Percentiles rank a stretch among this genome's conserved stretches.
These are phyloP conservation scores for Ericerus pela DNA, from an alignment of 1,140 invertebrate species.

Conservation along the genomic window DNA sequence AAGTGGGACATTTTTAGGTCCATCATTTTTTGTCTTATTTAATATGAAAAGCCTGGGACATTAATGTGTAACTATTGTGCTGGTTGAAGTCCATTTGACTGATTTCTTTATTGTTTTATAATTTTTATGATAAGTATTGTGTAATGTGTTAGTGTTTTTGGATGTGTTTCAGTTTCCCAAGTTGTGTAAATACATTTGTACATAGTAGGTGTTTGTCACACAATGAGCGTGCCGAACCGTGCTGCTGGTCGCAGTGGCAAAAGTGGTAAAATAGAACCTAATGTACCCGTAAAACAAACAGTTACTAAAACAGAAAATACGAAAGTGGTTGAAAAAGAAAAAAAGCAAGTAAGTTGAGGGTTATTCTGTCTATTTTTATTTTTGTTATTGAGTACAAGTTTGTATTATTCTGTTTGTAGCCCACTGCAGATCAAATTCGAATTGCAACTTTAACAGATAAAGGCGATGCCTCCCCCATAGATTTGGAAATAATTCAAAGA, in stretches of 20 bases:
- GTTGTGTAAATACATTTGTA: slow-evolving; percentile 10
- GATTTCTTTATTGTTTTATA: too few relatives aligned
- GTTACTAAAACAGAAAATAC: not conserved
- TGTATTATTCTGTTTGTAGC: not conserved
- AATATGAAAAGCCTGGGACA: too few relatives aligned
- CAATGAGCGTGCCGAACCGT: slow-evolving; percentile 7
- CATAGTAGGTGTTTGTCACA: slow-evolving; percentile 9
- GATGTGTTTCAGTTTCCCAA: not conserved
- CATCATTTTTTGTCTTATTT: too few relatives aligned
- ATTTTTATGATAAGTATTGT: too few relatives aligned
- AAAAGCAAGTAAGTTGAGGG: not conserved
- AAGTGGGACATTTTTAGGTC: too few relatives aligned
- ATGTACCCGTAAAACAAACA: not conserved
- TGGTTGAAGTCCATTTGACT: too few relatives aligned
- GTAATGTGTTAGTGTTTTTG: too few relatives aligned
- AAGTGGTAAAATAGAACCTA: not conserved
- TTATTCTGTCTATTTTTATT: too few relatives aligned
- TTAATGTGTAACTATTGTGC: too few relatives aligned
- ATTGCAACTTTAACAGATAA: slow-evolving; percentile 4
- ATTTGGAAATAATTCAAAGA: too few relatives aligned
- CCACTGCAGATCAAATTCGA: slow-evolving; percentile 5
- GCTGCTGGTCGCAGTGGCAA: slow-evolving; percentile 7
- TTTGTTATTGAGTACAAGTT: too few relatives aligned
- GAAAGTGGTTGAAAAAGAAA: not conserved
- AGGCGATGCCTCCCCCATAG: too few relatives aligned